phyloP scores from a whole-genome alignment of 2,113 vertebrate species.

The Nyctibius bracteatus region DNA sequence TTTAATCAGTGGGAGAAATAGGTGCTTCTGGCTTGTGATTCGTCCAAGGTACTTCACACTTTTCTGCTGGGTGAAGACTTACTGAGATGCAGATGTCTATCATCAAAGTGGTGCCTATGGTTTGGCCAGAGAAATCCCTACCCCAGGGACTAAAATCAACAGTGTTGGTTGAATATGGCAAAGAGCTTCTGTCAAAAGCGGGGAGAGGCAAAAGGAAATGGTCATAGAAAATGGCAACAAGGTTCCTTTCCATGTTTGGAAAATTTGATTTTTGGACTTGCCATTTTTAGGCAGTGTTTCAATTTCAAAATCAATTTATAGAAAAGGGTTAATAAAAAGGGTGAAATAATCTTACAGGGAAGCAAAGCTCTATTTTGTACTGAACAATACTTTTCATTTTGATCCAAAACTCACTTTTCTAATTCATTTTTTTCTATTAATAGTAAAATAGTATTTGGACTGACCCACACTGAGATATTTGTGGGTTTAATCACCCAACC shows the following conservation, averaged over 20 bases:
- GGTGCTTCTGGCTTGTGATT: not conserved
- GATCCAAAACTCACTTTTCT: not conserved
- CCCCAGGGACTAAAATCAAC: not conserved
- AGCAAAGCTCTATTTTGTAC: not conserved
- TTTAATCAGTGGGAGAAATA: not conserved
- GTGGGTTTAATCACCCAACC: not conserved
- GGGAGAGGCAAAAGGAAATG: not conserved
- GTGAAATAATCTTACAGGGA: not conserved
- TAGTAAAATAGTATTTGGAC: not conserved
- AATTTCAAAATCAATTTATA: not conserved
- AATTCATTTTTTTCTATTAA: not conserved
- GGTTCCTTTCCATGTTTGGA: not conserved
- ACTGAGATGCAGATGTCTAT: not conserved
- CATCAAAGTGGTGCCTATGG: rapidly evolving
- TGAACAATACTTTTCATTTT: not conserved
- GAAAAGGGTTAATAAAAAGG: not conserved
- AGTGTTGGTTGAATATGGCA: not conserved
- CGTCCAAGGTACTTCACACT: not conserved
- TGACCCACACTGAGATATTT: not conserved
- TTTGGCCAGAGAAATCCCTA: not conserved
- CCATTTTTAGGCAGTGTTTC: not conserved
- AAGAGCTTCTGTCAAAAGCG: not conserved
- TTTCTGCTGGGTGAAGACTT: not conserved
- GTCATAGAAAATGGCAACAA: not conserved
- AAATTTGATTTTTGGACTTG: not conserved